phyloP scores from a whole-genome alignment of 2,888 invertebrate genomes.

The Protonemura montana region DNA sequence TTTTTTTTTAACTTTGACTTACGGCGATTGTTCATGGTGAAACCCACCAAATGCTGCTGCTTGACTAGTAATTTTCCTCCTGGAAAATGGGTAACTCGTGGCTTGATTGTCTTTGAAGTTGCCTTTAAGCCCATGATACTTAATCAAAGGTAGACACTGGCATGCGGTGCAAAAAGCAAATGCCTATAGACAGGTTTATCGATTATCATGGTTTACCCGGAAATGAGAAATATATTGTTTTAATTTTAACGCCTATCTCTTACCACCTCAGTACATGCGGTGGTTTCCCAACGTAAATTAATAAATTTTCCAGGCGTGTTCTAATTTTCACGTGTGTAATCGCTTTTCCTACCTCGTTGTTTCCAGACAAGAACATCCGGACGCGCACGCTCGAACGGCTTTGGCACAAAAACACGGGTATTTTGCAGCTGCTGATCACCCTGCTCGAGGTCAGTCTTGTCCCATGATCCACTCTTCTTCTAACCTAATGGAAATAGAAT shows the following conservation, averaged over 20 bases:
- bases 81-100: background rate
- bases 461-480: too few relatives aligned
- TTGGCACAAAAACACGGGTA: conserved; percentile 66
- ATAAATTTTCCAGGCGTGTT: too few relatives aligned
- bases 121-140: too few relatives aligned
- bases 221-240: too few relatives aligned
- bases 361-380: conserved; percentile 66
- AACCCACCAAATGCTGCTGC: background rate
- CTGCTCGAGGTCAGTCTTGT: conserved; percentile 63
- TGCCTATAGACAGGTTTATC: too few relatives aligned
- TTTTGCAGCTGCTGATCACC: conserved; percentile 64
- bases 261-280: background rate
- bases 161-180: too few relatives aligned
- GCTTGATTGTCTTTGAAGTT: too few relatives aligned
- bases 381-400: conserved; percentile 67
- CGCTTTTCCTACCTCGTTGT: background rate
- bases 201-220: too few relatives aligned
- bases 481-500: too few relatives aligned
- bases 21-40: background rate
- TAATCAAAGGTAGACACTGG: too few relatives aligned
- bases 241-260: background rate
- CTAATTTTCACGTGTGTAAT: background rate
- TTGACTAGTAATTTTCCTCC: background rate
- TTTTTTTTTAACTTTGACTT: background rate
- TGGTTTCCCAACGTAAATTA: too few relatives aligned